Conservation (phyloP, 1,140 invertebrate species). For the Drosophila lini region DNA sequence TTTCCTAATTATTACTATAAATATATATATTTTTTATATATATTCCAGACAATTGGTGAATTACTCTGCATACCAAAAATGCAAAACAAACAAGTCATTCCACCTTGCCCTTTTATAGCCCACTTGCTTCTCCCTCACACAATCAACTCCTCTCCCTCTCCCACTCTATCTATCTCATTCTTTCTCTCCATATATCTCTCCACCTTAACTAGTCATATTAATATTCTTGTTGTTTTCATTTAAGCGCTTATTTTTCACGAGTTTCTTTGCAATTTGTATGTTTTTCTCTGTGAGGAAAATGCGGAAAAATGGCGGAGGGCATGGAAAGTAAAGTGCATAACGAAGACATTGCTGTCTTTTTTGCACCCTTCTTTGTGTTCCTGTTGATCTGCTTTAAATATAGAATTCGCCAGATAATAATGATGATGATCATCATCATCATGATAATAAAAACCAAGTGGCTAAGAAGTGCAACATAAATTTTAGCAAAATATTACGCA, state of each 20-base stretch:
- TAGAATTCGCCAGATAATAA: constrained; percentile 40
- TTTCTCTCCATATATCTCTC: neutral
- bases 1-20: no score
- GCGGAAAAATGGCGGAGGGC: constrained; percentile 1
- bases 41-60: no score
- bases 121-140: neutral
- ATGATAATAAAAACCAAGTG: constrained; percentile 79
- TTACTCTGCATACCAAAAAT: neutral
- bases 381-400: constrained; percentile 61
- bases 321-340: constrained; percentile 21
- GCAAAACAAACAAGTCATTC: constrained; percentile 5
- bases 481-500: constrained; percentile 76
- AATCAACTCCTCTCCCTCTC: neutral
- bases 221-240: constrained; percentile 6
- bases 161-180: neutral
- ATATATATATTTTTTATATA: no score
- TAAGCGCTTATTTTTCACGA: constrained; percentile 4
- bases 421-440: constrained; percentile 19
- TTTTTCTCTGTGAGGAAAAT: constrained; percentile 1
- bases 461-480: constrained; percentile 79
- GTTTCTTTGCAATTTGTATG: constrained; percentile 8
- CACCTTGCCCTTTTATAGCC: constrained; percentile 2
- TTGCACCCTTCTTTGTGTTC: constrained; percentile 29
- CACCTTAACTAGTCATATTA: constrained; percentile 4
- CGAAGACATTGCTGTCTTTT: constrained; percentile 18